These are phyloP conservation scores for Pentalonia nigronervosa DNA, from an alignment of 1,140 invertebrate genomes.

Conservation along the genomic window DNA sequence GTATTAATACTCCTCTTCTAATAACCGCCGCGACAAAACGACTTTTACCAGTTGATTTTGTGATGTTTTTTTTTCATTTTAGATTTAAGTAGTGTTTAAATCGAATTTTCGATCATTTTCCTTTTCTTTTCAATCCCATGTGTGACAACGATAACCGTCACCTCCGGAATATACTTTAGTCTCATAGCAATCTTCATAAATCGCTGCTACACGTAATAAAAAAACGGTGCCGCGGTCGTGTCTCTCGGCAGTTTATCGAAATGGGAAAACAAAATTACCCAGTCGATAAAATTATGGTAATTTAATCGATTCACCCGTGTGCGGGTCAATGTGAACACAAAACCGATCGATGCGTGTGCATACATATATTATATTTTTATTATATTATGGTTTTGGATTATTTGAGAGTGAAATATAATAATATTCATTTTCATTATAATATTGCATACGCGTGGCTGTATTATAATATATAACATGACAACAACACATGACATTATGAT, in stretches of 20 bases:
- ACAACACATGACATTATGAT: not conserved
- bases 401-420: slow-evolving; percentile 3
- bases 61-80: too few species aligned
- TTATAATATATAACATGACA: too few species aligned
- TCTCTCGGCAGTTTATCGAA: not conserved
- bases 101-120: not conserved
- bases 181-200: not conserved
- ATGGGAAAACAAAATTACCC: not conserved
- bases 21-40: too few species aligned
- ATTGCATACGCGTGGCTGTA: too few species aligned
- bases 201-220: not conserved
- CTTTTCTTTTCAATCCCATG: not conserved
- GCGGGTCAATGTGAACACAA: not conserved
- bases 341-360: not conserved
- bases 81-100: not conserved
- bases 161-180: not conserved
- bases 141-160: too few species aligned
- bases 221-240: not conserved
- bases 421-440: slow-evolving; percentile 4
- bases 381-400: not conserved
- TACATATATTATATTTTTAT: not conserved
- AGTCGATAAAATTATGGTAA: not conserved
- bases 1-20: too few species aligned
- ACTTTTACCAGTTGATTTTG: too few species aligned
- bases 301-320: not conserved